Evolutionary conservation across 1,140 invertebrate species (phyloP).

Genomic region (Drosophila suzukii): DNA sequence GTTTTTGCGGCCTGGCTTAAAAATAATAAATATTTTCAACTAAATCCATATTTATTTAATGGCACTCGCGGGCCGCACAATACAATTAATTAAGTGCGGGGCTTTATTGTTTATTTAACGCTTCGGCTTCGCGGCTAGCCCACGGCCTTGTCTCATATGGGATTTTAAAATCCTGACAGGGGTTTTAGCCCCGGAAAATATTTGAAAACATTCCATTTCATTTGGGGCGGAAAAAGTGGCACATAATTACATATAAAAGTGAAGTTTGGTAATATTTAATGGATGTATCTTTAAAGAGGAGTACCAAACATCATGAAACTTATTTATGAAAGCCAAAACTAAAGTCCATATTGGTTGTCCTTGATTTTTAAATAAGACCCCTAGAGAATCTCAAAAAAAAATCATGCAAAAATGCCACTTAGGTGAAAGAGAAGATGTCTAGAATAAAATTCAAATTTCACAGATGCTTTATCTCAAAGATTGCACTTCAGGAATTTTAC

Average conservation of each 20-base stretch:
- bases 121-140: constrained; percentile 34
- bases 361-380: too few species aligned
- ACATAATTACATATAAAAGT: constrained; percentile 30
- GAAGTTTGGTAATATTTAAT: neutral
- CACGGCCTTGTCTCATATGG: constrained; percentile 29
- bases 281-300: neutral
- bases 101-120: constrained; percentile 55
- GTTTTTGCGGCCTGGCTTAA: constrained; percentile 14
- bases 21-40: constrained; percentile 50
- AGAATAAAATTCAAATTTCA: neutral
- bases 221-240: constrained; percentile 1
- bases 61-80: constrained; percentile 18
- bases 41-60: constrained; percentile 61
- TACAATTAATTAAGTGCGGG: constrained; percentile 52
- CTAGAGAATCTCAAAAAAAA: neutral
- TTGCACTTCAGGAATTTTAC: constrained; percentile 2
- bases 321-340: neutral
- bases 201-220: constrained; percentile 21
- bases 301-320: neutral
- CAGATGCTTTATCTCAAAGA: neutral
- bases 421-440: neutral
- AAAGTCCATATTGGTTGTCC: too few species aligned
- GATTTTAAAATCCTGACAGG: constrained; percentile 40
- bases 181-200: constrained; percentile 11
- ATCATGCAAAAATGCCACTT: neutral